A percentile compares a stretch with the other conserved stretches of the same genome.
These are phyloP conservation scores for Hexactinellida sp. DNA, from an alignment of 37 sponge, comb jelly and placozoan genomes.

Conservation along the genomic window DNA sequence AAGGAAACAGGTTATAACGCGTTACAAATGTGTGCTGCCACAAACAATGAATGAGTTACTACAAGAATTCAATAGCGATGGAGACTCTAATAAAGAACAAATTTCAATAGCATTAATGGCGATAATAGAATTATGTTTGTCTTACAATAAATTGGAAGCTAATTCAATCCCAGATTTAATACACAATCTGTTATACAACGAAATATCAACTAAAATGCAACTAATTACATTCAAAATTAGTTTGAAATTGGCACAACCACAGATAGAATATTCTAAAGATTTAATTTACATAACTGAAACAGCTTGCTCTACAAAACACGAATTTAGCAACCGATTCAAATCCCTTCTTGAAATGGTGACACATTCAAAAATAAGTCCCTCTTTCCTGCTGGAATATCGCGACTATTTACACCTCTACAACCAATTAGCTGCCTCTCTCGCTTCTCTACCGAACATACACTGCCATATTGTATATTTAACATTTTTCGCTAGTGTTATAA, in stretches of 20 bases:
- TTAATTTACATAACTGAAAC: neutral
- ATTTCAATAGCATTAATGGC: neutral
- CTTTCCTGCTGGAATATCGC: neutral
- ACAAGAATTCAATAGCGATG: neutral
- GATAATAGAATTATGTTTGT: neutral
- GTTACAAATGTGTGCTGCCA: neutral
- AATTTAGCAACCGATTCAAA: neutral
- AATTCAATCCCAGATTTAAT: neutral
- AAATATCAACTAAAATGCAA: neutral
- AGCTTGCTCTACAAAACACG: neutral
- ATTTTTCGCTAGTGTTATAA: neutral
- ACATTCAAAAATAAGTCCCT: neutral
- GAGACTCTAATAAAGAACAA: neutral
- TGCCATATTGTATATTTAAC: neutral
- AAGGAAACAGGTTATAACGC: neutral
- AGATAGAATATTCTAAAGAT: neutral
- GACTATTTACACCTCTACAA: conserved; percentile 3
- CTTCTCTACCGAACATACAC: neutral
- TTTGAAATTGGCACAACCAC: neutral
- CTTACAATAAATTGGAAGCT: neutral
- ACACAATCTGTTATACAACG: neutral
- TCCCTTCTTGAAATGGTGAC: neutral
- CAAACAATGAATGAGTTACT: neutral
- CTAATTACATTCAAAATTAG: neutral
- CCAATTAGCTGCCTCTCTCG: neutral